Conservation (phyloP, 2,113 vertebrate genomes). For the Strigops habroptila region DNA sequence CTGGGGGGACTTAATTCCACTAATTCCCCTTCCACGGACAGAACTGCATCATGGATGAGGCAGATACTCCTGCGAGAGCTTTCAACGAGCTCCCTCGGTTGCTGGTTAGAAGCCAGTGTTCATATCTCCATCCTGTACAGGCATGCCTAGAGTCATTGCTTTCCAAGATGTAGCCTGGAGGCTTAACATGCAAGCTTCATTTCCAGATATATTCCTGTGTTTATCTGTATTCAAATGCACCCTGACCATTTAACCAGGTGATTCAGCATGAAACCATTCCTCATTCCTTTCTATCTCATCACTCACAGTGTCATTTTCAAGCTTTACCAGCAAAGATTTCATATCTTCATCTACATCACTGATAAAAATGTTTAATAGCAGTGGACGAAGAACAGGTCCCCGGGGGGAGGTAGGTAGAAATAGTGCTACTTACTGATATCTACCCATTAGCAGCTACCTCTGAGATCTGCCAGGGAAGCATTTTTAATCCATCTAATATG, state of each 20-base stretch:
- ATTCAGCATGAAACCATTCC: not conserved
- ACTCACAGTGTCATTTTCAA: not conserved
- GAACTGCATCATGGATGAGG: not conserved
- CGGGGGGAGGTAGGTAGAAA: not conserved
- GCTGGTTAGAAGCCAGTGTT: not conserved
- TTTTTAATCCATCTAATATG: slow-evolving; percentile 59
- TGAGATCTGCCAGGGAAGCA: slow-evolving; percentile 56
- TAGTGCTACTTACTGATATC: slow-evolving; percentile 25
- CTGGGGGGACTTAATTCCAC: not conserved
- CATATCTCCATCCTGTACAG: not conserved
- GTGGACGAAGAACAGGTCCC: not conserved
- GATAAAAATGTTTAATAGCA: slow-evolving; percentile 40
- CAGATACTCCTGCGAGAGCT: not conserved
- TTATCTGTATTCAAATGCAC: not conserved
- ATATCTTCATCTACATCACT: slow-evolving; percentile 18
- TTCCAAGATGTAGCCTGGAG: not conserved
- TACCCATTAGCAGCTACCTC: slow-evolving; percentile 53
- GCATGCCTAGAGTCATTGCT: not conserved
- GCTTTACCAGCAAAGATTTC: slow-evolving; percentile 38
- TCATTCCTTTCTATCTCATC: not conserved
- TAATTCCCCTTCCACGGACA: not conserved
- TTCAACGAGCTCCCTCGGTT: not conserved
- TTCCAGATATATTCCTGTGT: not conserved
- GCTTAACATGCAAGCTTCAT: not conserved
- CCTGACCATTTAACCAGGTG: not conserved